A percentile compares a stretch with the other conserved stretches of the same genome.
Evolutionary conservation across 2,113 vertebrate genomes (phyloP).

Genomic region (Carassius auratus): DNA sequence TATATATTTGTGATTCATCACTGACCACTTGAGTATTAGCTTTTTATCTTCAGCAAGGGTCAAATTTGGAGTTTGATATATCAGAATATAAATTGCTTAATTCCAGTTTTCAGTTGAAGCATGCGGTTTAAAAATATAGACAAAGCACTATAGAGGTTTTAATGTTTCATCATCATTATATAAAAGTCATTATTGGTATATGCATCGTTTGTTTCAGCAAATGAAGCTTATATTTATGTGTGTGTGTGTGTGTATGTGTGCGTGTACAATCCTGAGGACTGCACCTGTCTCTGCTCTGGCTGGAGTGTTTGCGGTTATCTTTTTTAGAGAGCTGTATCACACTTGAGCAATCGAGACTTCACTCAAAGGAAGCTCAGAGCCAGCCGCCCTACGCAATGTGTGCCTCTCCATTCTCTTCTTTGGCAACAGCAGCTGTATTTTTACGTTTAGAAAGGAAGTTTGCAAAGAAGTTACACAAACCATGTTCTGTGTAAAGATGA

Average conservation of each 20-base stretch:
- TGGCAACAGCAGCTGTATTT: constrained; percentile 22
- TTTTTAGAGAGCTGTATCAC: neutral
- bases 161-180: no score
- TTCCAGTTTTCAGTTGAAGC: neutral
- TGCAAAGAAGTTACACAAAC: neutral
- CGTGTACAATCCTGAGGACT: neutral
- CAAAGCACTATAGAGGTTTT: no score
- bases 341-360: neutral
- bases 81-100: neutral
- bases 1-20: neutral
- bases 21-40: neutral
- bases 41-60: neutral
- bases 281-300: neutral
- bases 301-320: constrained; percentile 8
- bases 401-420: neutral
- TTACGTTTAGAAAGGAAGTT: constrained; percentile 22
- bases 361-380: neutral
- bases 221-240: neutral
- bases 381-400: neutral
- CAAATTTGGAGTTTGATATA: neutral
- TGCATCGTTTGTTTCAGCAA: no score
- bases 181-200: no score
- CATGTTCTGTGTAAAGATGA: constrained; percentile 8
- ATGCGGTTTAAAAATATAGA: neutral
- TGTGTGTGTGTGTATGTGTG: neutral